phyloP scores from a whole-genome alignment of 1,140 invertebrate species.

The Zaprionus ornatus region DNA sequence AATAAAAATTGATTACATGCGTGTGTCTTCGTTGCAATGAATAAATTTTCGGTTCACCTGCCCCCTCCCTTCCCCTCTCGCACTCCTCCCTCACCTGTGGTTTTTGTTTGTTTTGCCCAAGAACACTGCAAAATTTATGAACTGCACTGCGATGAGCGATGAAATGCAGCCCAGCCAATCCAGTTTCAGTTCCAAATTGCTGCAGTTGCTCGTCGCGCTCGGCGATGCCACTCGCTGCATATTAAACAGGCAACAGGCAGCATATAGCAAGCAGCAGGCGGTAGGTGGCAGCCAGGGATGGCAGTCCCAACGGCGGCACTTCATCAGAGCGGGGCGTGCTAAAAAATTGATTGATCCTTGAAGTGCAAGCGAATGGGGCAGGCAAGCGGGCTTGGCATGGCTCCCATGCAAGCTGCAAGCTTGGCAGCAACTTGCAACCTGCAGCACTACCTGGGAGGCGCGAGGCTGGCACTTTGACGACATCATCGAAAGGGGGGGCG shows the following conservation, averaged over 20 bases:
- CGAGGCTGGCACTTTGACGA: slow-evolving; percentile 57
- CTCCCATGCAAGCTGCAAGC: neutral
- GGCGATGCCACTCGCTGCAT: slow-evolving; percentile 71
- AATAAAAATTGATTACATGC: slow-evolving; percentile 80
- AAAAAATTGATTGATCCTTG: slow-evolving; percentile 80
- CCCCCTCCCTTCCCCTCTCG: too few species aligned
- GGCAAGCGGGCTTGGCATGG: neutral
- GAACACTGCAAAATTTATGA: slow-evolving; percentile 77
- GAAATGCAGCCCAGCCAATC: slow-evolving; percentile 38
- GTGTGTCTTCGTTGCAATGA: slow-evolving; percentile 59
- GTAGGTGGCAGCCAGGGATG: slow-evolving; percentile 1
- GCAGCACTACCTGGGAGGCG: slow-evolving; percentile 12
- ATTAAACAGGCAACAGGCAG: slow-evolving; percentile 61
- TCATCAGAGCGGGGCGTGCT: slow-evolving; percentile 65
- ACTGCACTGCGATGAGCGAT: slow-evolving; percentile 66
- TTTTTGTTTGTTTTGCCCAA: slow-evolving; percentile 64
- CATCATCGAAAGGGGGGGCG: slow-evolving; percentile 62
- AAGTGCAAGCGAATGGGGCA: slow-evolving; percentile 38
- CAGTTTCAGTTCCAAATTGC: slow-evolving; percentile 55
- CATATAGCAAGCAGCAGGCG: neutral
- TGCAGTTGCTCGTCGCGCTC: slow-evolving; percentile 70
- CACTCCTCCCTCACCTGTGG: neutral
- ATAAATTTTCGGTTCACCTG: slow-evolving; percentile 47
- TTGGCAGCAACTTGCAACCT: slow-evolving; percentile 8
- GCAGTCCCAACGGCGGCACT: slow-evolving; percentile 69